These are phyloP conservation scores for Ricordea florida DNA, from an alignment of 92 coral and sea anemone species.

Conservation along the genomic window DNA sequence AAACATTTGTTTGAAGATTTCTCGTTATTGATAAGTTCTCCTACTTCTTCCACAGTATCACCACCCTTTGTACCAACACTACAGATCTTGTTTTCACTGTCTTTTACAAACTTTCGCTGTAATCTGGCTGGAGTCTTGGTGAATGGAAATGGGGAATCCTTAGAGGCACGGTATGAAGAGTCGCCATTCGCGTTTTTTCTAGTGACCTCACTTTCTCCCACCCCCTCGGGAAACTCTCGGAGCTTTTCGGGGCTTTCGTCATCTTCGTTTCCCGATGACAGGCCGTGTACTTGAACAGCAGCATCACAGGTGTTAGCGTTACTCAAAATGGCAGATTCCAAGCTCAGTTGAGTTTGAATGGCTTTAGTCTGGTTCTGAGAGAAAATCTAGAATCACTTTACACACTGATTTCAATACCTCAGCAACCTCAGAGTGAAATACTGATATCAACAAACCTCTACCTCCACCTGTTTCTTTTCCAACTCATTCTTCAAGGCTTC, in stretches of 20 bases:
- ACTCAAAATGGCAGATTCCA: background rate
- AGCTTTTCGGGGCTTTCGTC: background rate
- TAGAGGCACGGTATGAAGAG: too few species aligned
- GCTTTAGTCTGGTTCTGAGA: constrained; percentile 4
- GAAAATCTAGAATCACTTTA: background rate
- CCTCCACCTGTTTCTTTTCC: constrained; percentile 9
- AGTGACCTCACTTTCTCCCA: background rate
- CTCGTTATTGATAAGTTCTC: too few species aligned
- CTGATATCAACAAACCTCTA: constrained; percentile 13
- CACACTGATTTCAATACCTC: background rate
- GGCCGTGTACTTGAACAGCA: background rate
- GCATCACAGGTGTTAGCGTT: constrained; percentile 4
- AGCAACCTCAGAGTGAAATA: background rate
- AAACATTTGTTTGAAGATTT: too few species aligned
- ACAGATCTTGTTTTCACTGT: too few species aligned
- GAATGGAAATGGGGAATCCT: too few species aligned
- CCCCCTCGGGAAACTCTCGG: background rate
- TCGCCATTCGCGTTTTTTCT: background rate
- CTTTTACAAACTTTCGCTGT: too few species aligned
- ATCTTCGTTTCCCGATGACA: background rate
- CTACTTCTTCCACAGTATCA: too few species aligned
- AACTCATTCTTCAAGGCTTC: constrained; percentile 35
- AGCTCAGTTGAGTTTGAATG: constrained; percentile 1
- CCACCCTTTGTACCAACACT: too few species aligned
- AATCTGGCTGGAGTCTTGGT: too few species aligned